Conservation (phyloP, 2,888 invertebrate genomes). For the Alloplasta piceator region DNA sequence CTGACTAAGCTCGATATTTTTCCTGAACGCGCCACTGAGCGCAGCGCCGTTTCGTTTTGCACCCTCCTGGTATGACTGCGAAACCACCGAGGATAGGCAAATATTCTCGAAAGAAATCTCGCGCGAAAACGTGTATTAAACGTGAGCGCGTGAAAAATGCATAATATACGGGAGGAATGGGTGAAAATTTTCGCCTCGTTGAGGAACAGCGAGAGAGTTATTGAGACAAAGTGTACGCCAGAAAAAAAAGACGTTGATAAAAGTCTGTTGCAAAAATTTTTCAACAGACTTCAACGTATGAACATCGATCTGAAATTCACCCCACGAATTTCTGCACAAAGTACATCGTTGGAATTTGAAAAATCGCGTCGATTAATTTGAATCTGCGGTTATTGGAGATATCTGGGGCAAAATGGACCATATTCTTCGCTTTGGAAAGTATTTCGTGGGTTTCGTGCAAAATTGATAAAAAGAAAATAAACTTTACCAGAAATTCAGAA, state of each 20-base stretch:
- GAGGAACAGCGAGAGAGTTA: conserved; percentile 40
- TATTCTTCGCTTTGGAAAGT: no score
- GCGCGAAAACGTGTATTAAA: conserved; percentile 49
- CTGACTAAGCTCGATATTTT: conserved; percentile 61
- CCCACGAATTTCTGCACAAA: conserved; percentile 23
- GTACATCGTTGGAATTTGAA: conserved; percentile 67
- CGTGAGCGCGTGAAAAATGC: conserved; percentile 57
- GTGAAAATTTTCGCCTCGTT: conserved; percentile 49
- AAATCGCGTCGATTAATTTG: conserved; percentile 75
- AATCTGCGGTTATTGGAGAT: conserved; percentile 27
- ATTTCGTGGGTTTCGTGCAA: no score
- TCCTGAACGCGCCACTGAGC: conserved; percentile 41
- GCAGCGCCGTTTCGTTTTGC: no score
- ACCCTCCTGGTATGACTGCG: neutral
- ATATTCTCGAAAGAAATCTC: conserved; percentile 43
- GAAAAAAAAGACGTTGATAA: no score
- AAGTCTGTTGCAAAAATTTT: conserved; percentile 26
- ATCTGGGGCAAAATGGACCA: no score
- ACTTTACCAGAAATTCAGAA: no score
- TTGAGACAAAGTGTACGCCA: conserved; percentile 45
- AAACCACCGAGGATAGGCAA: conserved; percentile 36
- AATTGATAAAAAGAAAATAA: no score
- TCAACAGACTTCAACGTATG: conserved; percentile 41
- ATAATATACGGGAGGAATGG: conserved; percentile 36
- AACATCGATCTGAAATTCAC: conserved; percentile 68